Evolutionary conservation across 2,113 vertebrate species (phyloP), one percentile per base, ranked within the genome.

Genomic region (Tenebrosternarchus preto): DNA sequence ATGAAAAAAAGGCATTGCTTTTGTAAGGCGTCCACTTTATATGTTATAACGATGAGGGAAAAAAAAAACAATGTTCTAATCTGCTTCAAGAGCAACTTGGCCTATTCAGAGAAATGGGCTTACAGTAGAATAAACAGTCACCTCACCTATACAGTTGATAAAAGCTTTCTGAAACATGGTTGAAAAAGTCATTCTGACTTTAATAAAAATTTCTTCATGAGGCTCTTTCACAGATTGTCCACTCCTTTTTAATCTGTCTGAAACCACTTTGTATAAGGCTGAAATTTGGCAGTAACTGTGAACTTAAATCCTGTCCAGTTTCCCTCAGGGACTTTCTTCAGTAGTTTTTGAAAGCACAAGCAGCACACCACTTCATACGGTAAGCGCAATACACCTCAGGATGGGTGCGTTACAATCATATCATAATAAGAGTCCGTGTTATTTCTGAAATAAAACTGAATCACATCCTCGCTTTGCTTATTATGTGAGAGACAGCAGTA

Each of bases 1-100:
- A 36, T n/a, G 60, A 39, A 55, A 81, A 79, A 78, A 86, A 86
- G 84, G 82, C 84, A 83, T 86, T 85, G 71, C 43, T 81, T 81
- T 79, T 76, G 57, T 86, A 86, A 86, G 82, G 84, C 82, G 73
- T 81, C 76, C 59, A 83, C 66, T 68, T 80, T 70, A 74, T 78
- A 71, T 55, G 1, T 76, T 70, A 71, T 22, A 15, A 39, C 25
- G 63, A 60, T 16, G n/a, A n/a, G n/a, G n/a, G n/a, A 27, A 73
- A 27, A 53, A 1, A 25, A 64, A 68, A 24, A 74, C 33, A 50
- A 50, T 50, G 43, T 50, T 15, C 15, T 50, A 50, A 50, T 50
- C 8, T 50, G 43, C 5, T 50, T 50, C 43, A 50, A 43, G 11
- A 43, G 39, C 39, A 43, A 43, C 39, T 8, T 9, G 11, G 39